phyloP scores from a whole-genome alignment of 2,888 invertebrate genomes.

The Drosophila seclusa region DNA sequence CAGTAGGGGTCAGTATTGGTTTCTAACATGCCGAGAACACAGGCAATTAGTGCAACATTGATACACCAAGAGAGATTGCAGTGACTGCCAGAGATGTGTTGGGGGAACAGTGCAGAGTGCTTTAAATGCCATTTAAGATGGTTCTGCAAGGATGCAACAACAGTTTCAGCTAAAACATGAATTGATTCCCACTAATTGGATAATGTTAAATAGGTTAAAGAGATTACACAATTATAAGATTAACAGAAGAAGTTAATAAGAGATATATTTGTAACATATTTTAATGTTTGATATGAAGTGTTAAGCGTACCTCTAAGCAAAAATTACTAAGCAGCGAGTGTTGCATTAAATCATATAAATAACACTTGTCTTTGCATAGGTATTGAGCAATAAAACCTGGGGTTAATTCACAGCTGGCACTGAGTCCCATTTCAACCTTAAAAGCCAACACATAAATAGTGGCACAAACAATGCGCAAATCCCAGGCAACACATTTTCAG shows the following conservation, averaged over 20 bases:
- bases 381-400: slow-evolving; percentile 16
- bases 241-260: neutral
- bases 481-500: neutral
- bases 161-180: neutral
- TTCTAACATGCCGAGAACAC: slow-evolving; percentile 48
- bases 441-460: slow-evolving; percentile 16
- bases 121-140: neutral
- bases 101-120: neutral
- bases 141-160: neutral
- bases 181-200: neutral
- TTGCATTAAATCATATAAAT: slow-evolving; percentile 10
- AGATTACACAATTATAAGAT: neutral
- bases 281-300: neutral
- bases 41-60: slow-evolving; percentile 63
- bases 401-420: slow-evolving; percentile 17
- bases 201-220: neutral
- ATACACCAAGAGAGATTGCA: slow-evolving; percentile 36
- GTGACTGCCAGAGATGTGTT: neutral
- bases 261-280: neutral
- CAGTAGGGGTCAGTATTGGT: slow-evolving; percentile 32
- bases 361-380: slow-evolving; percentile 6
- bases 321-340: neutral
- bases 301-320: neutral
- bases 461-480: slow-evolving; percentile 12
- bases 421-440: neutral